A percentile compares a stretch with the other conserved stretches of the same genome.
Conservation (phyloP, 2,888 invertebrate genomes). For the Ophion ventricosus region DNA sequence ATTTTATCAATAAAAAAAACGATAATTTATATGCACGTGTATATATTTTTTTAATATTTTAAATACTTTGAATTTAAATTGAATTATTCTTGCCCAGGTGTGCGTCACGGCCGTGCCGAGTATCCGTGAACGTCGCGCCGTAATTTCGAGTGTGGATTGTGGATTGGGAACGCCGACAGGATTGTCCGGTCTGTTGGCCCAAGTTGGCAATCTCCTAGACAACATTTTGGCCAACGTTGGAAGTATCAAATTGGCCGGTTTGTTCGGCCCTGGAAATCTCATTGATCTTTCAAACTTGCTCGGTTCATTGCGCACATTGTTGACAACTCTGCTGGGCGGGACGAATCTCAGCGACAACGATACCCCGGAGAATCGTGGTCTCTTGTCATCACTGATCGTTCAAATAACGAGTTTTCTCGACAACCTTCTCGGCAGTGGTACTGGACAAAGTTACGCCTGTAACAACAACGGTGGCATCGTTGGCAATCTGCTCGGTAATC, state of each 20-base stretch:
- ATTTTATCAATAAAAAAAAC: too few relatives aligned
- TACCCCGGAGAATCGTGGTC: neutral
- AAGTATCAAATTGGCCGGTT: neutral
- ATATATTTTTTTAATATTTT: too few relatives aligned
- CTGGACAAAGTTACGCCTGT: constrained; percentile 7
- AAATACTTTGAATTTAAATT: neutral
- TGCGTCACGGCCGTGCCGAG: constrained; percentile 21
- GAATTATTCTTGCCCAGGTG: constrained; percentile 23
- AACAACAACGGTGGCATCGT: neutral
- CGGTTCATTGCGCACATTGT: constrained; percentile 3
- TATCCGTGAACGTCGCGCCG: constrained; percentile 4
- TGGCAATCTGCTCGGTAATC: constrained; percentile 13
- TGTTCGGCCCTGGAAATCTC: constrained; percentile 1
- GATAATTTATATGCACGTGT: too few relatives aligned
- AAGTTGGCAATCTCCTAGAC: constrained; percentile 46
- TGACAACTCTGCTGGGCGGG: constrained; percentile 40
- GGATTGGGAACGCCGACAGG: neutral
- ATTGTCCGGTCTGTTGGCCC: constrained; percentile 12
- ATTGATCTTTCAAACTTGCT: constrained; percentile 19
- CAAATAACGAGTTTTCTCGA: neutral
- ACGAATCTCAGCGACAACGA: neutral
- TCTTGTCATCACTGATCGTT: constrained; percentile 1
- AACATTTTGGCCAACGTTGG: constrained; percentile 38
- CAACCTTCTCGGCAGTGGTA: constrained; percentile 15
- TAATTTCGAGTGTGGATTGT: constrained; percentile 9